Conservation (phyloP, 2,797 vertebrate species). For the Ispidina lecontei region DNA sequence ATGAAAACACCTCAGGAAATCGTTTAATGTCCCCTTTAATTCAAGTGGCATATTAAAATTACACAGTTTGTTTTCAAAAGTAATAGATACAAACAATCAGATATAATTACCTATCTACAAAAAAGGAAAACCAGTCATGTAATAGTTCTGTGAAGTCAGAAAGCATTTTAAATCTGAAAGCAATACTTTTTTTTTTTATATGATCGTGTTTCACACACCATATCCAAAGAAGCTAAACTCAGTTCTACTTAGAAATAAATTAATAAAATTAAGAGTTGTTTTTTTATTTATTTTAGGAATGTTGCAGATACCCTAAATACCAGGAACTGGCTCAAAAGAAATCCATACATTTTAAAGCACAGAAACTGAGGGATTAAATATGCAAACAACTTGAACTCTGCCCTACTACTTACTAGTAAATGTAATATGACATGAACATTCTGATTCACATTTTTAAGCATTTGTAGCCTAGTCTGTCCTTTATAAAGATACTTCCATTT, state of each 20-base stretch:
- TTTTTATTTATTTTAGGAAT: not conserved
- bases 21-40: not conserved
- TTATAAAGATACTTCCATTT: not conserved
- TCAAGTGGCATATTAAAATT: not conserved
- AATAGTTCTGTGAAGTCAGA: not conserved
- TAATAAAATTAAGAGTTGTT: accelerated
- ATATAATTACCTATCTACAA: not conserved
- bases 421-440: not conserved
- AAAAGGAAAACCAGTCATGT: not conserved
- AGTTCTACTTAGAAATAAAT: not conserved
- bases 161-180: not conserved
- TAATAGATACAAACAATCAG: not conserved
- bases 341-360: not conserved
- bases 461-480: not conserved
- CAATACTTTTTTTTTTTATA: not conserved
- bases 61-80: not conserved
- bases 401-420: not conserved
- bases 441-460: not conserved
- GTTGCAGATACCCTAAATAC: not conserved
- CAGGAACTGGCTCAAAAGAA: not conserved
- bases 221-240: not conserved
- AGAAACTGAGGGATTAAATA: not conserved
- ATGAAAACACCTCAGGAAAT: not conserved
- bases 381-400: not conserved
- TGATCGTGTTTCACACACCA: not conserved